Base-by-base conservation (phyloP, 92 coral and sea anemone genomes). In the Palythoa grandis region DNA sequence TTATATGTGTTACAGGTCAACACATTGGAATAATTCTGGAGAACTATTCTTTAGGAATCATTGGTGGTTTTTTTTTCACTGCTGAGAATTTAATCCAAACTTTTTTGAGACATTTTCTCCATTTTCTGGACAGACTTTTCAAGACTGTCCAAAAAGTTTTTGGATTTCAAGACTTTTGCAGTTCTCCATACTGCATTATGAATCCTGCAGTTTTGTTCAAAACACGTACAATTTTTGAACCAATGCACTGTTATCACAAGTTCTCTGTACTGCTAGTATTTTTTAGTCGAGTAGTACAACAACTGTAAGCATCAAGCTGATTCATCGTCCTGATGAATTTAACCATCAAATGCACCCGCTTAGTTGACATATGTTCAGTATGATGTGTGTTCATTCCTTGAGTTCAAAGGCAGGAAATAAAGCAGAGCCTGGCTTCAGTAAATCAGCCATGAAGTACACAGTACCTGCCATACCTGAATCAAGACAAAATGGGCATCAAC, bases 381-480 rank as follows among this genome's bases (percentile, higher is more conserved):
- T 7, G 8, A 43, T n/a, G 22, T 68, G 24, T 22, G 48, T 70
- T 88, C 56, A 91, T 29, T 65, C 76, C 29, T 67, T 77, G 57
- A 93, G 80, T 91, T 96, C 98, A 89, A 95, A 96, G 12, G 97
- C 99, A 66, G 99, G 99, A 38, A 96, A 96, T 53, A 83, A 76
- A 24, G 99, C 87, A 19, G 89, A 74, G 40, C 92, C 91, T 7
- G 98, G 99, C 38, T 90, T 78, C 52, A 95, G 85, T 19, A 96
- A 83, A 72, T 96, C 99, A 16, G 94, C 93, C 86, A 95, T 85
- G 92, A 95, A 97, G 82, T 95, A 95, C 74, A 97, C 91, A 37
- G 99, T 95, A 5, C 99, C 99, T 52, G 99, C 99, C 95, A 97
- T 94, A 77, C 99, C 99, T 97, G 57, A 16, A 58, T 40, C 52